These are phyloP conservation scores for Botrylloides violaceus DNA, from an alignment of 23 tunicate genomes.

Conservation along the genomic window DNA sequence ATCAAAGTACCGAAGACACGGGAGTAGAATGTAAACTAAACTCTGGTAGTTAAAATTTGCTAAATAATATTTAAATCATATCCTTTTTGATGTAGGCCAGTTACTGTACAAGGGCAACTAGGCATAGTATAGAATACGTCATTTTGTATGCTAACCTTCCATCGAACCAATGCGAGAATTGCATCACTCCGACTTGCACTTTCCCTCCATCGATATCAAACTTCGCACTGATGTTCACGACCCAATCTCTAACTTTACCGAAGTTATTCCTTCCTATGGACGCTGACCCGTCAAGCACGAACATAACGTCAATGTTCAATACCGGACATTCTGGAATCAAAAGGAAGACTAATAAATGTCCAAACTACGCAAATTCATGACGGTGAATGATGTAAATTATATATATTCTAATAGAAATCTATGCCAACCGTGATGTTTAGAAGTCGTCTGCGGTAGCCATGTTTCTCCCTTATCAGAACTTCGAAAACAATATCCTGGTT, in stretches of 20 bases:
- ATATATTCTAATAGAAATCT: neutral
- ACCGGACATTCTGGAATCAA: constrained; percentile 10
- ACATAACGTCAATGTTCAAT: constrained; percentile 19
- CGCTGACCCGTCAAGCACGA: constrained; percentile 22
- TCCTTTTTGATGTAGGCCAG: too few relatives aligned
- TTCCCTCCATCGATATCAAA: constrained; percentile 25
- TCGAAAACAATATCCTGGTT: constrained; percentile 18
- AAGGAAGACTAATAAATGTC: neutral
- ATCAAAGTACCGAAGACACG: too few relatives aligned
- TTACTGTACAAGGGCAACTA: too few relatives aligned
- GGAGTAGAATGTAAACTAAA: too few relatives aligned
- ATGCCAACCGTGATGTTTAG: neutral
- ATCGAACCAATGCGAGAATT: constrained; percentile 23
- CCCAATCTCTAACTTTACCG: constrained; percentile 15
- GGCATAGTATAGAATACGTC: too few relatives aligned
- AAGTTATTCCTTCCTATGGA: constrained; percentile 11
- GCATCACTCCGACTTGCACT: constrained; percentile 16
- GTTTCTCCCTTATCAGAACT: constrained; percentile 9
- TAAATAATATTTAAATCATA: too few relatives aligned
- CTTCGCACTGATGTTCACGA: constrained; percentile 11
- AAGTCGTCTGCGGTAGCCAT: constrained; percentile 10
- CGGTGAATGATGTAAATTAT: neutral
- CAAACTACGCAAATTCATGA: neutral
- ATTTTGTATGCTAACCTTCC: constrained; percentile 5
- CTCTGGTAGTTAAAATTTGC: too few relatives aligned